Conservation (phyloP, 1,140 invertebrate species). For the Telenomus remus region DNA sequence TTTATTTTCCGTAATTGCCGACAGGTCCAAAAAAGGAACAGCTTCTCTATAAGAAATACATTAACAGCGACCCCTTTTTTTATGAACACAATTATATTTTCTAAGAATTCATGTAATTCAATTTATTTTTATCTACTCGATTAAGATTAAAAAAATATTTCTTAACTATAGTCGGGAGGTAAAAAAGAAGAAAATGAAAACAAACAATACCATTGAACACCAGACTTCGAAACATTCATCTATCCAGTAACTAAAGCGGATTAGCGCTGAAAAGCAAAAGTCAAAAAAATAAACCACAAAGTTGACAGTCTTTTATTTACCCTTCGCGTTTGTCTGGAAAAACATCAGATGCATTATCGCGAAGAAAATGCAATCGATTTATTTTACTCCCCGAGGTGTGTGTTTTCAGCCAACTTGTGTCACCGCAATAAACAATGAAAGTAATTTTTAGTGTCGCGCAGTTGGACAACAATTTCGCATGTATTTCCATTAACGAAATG, state of each 20-base stretch:
- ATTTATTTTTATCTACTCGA: too few species aligned
- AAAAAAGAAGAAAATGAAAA: not conserved
- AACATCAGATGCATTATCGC: conserved; percentile 47
- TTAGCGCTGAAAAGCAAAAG: conserved; percentile 33
- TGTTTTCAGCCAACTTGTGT: conserved; percentile 30
- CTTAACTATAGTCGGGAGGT: not conserved
- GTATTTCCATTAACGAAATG: conserved; percentile 10
- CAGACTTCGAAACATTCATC: conserved; percentile 43
- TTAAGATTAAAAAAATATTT: conserved; percentile 6
- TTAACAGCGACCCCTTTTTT: too few species aligned
- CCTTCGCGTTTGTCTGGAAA: conserved; percentile 34
- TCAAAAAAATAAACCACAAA: conserved; percentile 31
- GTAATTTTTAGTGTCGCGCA: conserved; percentile 24
- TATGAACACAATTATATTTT: too few species aligned
- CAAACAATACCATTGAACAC: too few species aligned
- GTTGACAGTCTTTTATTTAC: conserved; percentile 48
- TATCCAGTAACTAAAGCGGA: conserved; percentile 34
- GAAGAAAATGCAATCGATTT: conserved; percentile 35
- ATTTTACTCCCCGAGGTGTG: conserved; percentile 19
- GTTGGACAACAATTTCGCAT: conserved; percentile 8
- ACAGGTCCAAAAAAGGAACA: too few species aligned
- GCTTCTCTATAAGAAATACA: too few species aligned
- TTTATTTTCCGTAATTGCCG: too few species aligned
- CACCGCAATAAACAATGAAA: conserved; percentile 35
- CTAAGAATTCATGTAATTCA: too few species aligned